Conservation (phyloP, 2,888 invertebrate genomes). For the Tuta absoluta region DNA sequence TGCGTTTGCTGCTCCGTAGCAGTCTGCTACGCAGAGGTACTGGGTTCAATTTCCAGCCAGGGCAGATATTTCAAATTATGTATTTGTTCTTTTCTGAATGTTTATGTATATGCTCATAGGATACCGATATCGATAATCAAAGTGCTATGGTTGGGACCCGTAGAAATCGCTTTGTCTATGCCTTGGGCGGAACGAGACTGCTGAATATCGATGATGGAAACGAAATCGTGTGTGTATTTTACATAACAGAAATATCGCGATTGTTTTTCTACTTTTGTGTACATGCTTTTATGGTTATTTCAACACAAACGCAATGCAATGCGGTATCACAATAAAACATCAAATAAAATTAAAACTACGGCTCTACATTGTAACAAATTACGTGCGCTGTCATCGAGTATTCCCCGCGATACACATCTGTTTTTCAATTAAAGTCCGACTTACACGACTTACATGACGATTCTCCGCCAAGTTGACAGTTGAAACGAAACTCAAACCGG, state of each 20-base stretch:
- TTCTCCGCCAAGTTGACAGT: conserved; percentile 41
- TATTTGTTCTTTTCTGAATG: no score
- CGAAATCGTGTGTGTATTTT: no score
- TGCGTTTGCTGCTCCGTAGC: no score
- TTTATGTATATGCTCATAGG: no score
- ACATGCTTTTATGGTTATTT: background rate
- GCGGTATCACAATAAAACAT: conserved; percentile 7
- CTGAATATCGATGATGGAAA: no score
- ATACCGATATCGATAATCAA: no score
- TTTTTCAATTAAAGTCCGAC: conserved; percentile 28
- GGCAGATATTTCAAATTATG: no score
- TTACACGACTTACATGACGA: conserved; percentile 31
- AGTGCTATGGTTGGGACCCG: no score
- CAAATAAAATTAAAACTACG: conserved; percentile 13
- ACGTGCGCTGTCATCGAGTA: conserved; percentile 25
- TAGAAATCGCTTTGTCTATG: no score
- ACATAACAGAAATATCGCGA: background rate
- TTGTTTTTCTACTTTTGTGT: background rate
- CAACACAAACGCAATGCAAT: background rate
- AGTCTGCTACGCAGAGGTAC: no score
- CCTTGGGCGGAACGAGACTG: no score
- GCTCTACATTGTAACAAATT: conserved; percentile 12
- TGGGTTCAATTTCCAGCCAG: no score
- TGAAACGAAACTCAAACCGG: conserved; percentile 37
- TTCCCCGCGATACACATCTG: conserved; percentile 28